phyloP scores from a whole-genome alignment of 2,797 vertebrate species.

The Sparidentex hasta region DNA sequence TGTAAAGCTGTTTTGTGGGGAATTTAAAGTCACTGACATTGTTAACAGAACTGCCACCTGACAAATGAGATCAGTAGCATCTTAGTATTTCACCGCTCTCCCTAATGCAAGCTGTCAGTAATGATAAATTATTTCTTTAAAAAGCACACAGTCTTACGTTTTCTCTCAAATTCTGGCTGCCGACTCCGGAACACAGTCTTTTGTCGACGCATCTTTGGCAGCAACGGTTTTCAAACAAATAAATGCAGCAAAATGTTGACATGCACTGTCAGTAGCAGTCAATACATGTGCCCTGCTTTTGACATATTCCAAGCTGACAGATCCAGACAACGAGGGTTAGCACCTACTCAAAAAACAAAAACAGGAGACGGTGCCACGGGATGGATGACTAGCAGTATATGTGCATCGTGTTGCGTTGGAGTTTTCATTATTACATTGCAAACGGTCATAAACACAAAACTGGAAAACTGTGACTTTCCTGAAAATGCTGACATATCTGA shows the following conservation, averaged over 20 bases:
- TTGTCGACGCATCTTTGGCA: neutral
- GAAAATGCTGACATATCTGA: neutral
- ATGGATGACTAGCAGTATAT: neutral
- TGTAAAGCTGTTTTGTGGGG: neutral
- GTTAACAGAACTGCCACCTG: neutral
- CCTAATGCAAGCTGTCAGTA: neutral
- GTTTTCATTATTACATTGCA: neutral
- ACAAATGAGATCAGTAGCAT: neutral
- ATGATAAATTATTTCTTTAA: neutral
- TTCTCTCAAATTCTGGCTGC: neutral
- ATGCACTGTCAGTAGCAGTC: conserved; percentile 14
- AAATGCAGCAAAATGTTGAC: neutral
- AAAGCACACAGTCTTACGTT: neutral
- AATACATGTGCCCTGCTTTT: neutral
- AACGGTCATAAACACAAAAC: neutral
- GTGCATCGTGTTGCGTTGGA: neutral
- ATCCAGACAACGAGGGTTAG: neutral
- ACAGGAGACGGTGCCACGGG: neutral
- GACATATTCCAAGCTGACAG: conserved; percentile 8
- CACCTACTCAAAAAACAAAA: conserved; percentile 5
- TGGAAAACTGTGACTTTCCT: neutral
- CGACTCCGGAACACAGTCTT: neutral
- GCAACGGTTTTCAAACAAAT: neutral
- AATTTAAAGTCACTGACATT: neutral
- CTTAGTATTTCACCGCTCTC: neutral